These are phyloP conservation scores for Oeneis ivallda DNA, from an alignment of 2,888 invertebrate species.

Conservation along the genomic window DNA sequence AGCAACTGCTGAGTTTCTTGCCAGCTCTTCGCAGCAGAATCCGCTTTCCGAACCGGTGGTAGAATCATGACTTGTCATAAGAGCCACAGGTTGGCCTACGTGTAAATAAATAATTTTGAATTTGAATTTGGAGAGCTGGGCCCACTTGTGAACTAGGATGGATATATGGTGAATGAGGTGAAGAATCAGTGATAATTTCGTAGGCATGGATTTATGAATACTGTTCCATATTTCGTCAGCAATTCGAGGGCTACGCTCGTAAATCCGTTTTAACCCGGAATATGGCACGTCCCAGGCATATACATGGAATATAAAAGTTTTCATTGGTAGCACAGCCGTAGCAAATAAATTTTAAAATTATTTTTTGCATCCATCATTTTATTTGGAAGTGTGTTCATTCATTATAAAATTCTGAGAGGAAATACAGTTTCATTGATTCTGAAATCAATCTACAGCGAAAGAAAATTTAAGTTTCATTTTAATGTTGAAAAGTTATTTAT, in stretches of 20 bases:
- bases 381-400: slow-evolving; percentile 3
- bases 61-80: too few species aligned
- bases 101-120: too few species aligned
- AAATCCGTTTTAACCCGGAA: slow-evolving; percentile 21
- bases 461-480: too few species aligned
- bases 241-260: slow-evolving; percentile 20
- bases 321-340: slow-evolving; percentile 13
- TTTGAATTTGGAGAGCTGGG: too few species aligned
- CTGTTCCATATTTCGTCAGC: slow-evolving; percentile 13
- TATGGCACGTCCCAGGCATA: slow-evolving; percentile 19
- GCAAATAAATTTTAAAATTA: slow-evolving; percentile 20
- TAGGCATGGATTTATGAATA: slow-evolving; percentile 10
- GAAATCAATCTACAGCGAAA: not conserved
- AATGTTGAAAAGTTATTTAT: too few species aligned
- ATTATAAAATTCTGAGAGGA: not conserved
- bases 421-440: not conserved
- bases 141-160: too few species aligned
- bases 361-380: slow-evolving; percentile 9
- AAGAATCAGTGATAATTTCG: slow-evolving; percentile 4
- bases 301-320: slow-evolving; percentile 22
- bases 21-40: too few species aligned
- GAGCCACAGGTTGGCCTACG: too few species aligned
- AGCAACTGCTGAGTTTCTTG: too few species aligned
- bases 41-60: too few species aligned
- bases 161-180: not conserved